These are phyloP conservation scores for Stegophylla sp. DNA, from an alignment of 2,888 invertebrate genomes.

Conservation along the genomic window DNA sequence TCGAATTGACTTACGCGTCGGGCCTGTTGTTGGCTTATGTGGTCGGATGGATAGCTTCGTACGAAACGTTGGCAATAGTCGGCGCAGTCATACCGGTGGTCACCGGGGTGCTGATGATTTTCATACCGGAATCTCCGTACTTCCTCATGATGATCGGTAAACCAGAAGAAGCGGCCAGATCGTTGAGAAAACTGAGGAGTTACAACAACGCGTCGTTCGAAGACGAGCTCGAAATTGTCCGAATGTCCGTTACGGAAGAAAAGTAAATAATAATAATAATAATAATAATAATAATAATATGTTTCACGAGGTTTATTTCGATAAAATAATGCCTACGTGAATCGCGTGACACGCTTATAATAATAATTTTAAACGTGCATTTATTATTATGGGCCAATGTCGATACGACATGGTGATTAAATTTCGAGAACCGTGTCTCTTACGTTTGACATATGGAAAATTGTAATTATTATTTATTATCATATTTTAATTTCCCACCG, in stretches of 20 bases:
- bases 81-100: constrained; percentile 67
- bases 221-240: constrained; percentile 36
- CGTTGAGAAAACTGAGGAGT: constrained; percentile 57
- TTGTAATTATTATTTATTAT: no score
- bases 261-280: no score
- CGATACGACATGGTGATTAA: no score
- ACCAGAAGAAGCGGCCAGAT: constrained; percentile 64
- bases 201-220: constrained; percentile 36
- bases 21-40: constrained; percentile 61
- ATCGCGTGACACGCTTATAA: no score
- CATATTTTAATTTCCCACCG: no score
- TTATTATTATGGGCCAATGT: no score
- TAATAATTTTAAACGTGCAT: no score
- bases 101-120: constrained; percentile 67
- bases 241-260: constrained; percentile 59
- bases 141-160: constrained; percentile 69
- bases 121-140: constrained; percentile 73
- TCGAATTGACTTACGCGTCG: constrained; percentile 50
- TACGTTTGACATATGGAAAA: no score
- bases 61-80: constrained; percentile 59
- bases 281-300: no score
- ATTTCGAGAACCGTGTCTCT: no score
- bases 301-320: no score
- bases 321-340: no score
- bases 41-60: constrained; percentile 60